Base-by-base conservation (phyloP, 2,797 vertebrate genomes). In the Gymnocypris eckloni region DNA sequence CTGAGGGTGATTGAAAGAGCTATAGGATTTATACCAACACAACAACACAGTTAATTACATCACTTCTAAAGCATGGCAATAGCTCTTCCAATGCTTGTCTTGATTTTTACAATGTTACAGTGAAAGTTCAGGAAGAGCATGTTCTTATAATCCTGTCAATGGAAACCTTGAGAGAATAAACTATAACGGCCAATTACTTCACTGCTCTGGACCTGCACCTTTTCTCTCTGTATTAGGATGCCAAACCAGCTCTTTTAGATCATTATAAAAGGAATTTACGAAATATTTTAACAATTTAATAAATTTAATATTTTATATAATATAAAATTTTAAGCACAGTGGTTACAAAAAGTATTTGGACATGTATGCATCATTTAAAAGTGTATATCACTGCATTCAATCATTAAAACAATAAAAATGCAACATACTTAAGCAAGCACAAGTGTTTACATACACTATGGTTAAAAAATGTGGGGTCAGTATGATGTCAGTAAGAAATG, bases 51-150 rank as follows among this genome's bases (percentile, higher is more conserved):
- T 54, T 12, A 20, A 81, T 75, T 33, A 3, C 28, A 37, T 79
- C 48, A 43, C n/a, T 84, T 78, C 66, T 79, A 12, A 45, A 86
- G 22, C 69, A 86, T 11, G 18, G 52, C 20, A 39, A 79, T 37
- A 85, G 37, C 25, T 61, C 39, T 52, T 72, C 13, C 50, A 50
- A 16, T 48, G 11, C n/a, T n/a, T 25, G 39, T 37, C 48, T 86
- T 66, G 28, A 41, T 66, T 66, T 73, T 81, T 28, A 52, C 39
- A 71, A 10, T 64, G 67, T 64, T 61, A 6, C 77, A 80, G 69
- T 59, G 41, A 80, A 59, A 37, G 67, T 72, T 77, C 52, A 73
- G 69, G n/a, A 73, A 48, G 78, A 75, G 25, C 33, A 25, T 66
- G 78, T 41, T 86, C 41, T 20, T 75, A 41, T 52, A 41, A 81